Evolutionary conservation across 2,888 invertebrate species (phyloP), one percentile per base, ranked within the genome.

Genomic region (Lissocephala sabroskyi): DNA sequence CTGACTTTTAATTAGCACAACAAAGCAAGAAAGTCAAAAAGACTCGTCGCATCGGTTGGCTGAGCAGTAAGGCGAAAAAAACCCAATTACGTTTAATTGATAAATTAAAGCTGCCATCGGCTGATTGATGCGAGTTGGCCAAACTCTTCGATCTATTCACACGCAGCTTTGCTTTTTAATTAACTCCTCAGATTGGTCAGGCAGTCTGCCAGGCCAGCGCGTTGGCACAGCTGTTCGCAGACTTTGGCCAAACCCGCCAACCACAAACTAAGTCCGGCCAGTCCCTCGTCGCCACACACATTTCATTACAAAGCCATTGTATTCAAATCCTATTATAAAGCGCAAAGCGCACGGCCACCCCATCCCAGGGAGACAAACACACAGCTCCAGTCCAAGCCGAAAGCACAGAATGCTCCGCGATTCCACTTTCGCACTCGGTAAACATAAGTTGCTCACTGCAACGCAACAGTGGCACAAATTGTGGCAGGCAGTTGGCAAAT

Each of bases 361-460:
- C 10, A 35, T 10, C 6, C 17, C 13, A 35, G 16, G 35, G 23
- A 7, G 23, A 35, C 7, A 51, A 59, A 55, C 51, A 33, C 49
- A 56, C 53, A 52, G 41, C 53, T 49, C 50, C 49, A 58, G 62
- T 68, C 73, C 74, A 74, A 68, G 65, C 77, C n/a, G n/a, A n/a
- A n/a, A n/a, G n/a, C n/a, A n/a, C n/a, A n/a, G n/a, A n/a, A n/a
- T n/a, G n/a, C n/a, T n/a, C n/a, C n/a, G 76, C 76, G 68, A 73
- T 68, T 68, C 68, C 68, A 68, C 68, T 68, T 68, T 68, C 74
- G 77, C 77, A 76, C 68, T 68, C 76, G 77, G 68, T 73, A 68
- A 68, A 68, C 68, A 68, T 76, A 76, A 68, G 77, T 73, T 73
- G 59, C 55, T n/a, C n/a, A 55, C 74, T 66, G 19, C 29, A 9